Conservation (phyloP, 2,113 vertebrate genomes). For the Potamarius usumacintae region DNA sequence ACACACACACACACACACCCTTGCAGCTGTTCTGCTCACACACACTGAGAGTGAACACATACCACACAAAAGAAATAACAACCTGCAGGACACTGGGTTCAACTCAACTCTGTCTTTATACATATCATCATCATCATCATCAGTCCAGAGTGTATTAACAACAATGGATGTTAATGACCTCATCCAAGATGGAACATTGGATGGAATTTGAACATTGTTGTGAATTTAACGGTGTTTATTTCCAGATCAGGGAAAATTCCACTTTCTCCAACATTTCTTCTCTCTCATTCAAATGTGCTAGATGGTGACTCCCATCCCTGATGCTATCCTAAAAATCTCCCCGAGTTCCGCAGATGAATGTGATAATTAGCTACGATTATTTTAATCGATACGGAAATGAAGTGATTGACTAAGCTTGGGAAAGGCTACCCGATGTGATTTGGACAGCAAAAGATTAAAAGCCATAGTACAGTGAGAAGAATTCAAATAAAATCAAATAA, state of each 20-base stretch:
- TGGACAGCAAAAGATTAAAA: not conserved
- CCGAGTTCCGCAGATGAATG: not conserved
- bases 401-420: not conserved
- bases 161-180: not conserved
- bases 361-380: not conserved
- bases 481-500: not conserved
- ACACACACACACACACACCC: conserved; percentile 4
- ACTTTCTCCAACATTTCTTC: not conserved
- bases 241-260: not conserved
- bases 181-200: not conserved
- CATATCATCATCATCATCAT: not conserved
- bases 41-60: not conserved
- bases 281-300: not conserved
- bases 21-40: conserved; percentile 25
- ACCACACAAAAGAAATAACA: not conserved
- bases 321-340: not conserved
- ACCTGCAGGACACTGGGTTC: not conserved
- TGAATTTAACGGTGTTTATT: not conserved
- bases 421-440: not conserved
- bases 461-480: not conserved
- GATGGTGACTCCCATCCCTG: not conserved
- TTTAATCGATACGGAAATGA: not conserved
- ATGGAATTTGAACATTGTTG: not conserved
- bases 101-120: not conserved
- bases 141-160: not conserved